Base-by-base conservation (phyloP, 2,888 invertebrate genomes). In the Lochmaea crataegi region DNA sequence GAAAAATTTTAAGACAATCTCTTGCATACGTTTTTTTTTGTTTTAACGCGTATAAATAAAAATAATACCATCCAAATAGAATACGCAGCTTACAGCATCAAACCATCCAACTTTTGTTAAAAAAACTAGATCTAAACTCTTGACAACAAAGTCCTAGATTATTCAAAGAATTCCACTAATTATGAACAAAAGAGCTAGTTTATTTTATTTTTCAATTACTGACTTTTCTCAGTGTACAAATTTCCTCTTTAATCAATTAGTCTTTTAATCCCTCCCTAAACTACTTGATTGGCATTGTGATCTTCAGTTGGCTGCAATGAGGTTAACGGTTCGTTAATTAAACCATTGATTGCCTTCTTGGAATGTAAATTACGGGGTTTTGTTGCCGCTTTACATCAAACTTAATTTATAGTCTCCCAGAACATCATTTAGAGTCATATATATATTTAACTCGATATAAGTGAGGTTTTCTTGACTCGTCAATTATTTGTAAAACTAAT, bases 301-400 rank as follows among this genome's bases (percentile, higher is more conserved):
- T 14, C 38, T 60, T 2, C 5, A 16, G 60, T 60, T 57, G 22
- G 22, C 57, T 11, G 48, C n/a, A 57, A 9, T 57, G 14, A 60
- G 38, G 18, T 16, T 60, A 38, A 60, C 60, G 60, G n/a, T 10
- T 60, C 60, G 38, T 60, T 60, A 57, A 26, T 14, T 57, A 7
- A 57, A 57, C 26, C 26, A 57, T 57, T 60, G 60, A 60, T 38
- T 32, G n/a, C n/a, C 38, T 60, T 7, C 18, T 26, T 57, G 60
- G 38, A 60, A 60, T 60, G 32, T 60, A 38, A 60, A 60, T 60
- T 60, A 38, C 32, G 6, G 32, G 60, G 38, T 38, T 60, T 16
- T n/a, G 16, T n/a, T 38, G 60, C 3, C n/a, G 60, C 18, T n/a
- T 32, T n/a, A 38, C 38, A 10, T 32, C 18, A 32, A 60, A 11